Base-by-base conservation (phyloP, 2,888 invertebrate genomes). In the Pecten maximus region DNA sequence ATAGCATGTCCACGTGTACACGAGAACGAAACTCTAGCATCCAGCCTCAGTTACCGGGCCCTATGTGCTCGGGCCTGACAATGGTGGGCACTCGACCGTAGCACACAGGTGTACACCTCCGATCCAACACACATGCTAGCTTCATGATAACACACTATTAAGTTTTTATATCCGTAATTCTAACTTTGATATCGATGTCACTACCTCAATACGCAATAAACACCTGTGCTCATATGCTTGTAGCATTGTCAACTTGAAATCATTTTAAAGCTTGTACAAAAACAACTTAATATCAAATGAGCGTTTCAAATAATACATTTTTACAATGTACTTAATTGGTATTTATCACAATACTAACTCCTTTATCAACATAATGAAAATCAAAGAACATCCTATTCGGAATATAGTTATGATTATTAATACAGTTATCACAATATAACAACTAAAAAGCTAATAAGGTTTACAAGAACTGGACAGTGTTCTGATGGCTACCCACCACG, bases 101-200 rank as follows among this genome's bases (percentile, higher is more conserved):
- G 74, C 74, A 35, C 74, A 74, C 74, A 74, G 74, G 74, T 74
- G 74, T 74, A 74, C 74, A 74, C 74, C 74, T 74, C 74, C 74
- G 74, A 74, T 74, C 74, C 35, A 74, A 74, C 74, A 74, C 74
- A 74, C 74, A 74, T 74, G 74, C 74, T 74, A 35, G 23, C 28
- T 74, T 74, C 74, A 74, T 74, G 74, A 74, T 74, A 74, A 3
- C 74, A 74, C 74, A 74, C 74, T 74, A 74, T 74, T 74, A 74
- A 74, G 74, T 74, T 91, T 90, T 90, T 74, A 90, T 40, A 90
- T 86, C 90, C 54, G 91, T 91, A 91, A 91, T 91, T 91, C 88
- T 50, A 91, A 88, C 90, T 90, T 90, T 90, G 90, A 90, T 90
- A 90, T 90, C 40, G 88, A 90, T 90, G 90, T 88, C 90, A 87